Conservation (phyloP, 2,113 vertebrate species). For the Gobiocypris rarus region DNA sequence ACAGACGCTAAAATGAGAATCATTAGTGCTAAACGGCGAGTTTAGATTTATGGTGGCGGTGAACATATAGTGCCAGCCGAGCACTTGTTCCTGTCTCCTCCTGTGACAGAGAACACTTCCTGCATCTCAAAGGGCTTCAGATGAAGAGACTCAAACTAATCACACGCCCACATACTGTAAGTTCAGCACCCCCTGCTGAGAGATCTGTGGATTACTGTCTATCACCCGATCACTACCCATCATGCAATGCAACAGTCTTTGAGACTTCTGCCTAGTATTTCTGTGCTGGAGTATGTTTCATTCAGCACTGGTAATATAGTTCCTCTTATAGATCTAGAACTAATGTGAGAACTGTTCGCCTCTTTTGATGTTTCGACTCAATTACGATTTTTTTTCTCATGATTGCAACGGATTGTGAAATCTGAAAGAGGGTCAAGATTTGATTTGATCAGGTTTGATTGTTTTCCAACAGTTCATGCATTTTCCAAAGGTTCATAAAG, state of each 20-base stretch:
- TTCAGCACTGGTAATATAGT: not conserved
- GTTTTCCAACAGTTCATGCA: not conserved
- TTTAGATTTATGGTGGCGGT: constrained; percentile 38
- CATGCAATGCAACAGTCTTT: constrained; percentile 42
- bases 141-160: constrained; percentile 67
- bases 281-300: not conserved
- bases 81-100: constrained; percentile 55
- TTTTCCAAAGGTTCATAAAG: too few species aligned
- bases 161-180: constrained; percentile 69
- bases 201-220: constrained; percentile 59
- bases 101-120: constrained; percentile 64
- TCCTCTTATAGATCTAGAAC: not conserved
- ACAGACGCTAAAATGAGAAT: constrained; percentile 1
- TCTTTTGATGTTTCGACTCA: not conserved
- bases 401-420: not conserved
- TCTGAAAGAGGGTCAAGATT: not conserved
- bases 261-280: constrained; percentile 2
- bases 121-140: constrained; percentile 53
- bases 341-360: not conserved
- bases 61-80: constrained; percentile 51
- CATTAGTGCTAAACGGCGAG: constrained; percentile 60
- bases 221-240: constrained; percentile 43
- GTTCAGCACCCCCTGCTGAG: constrained; percentile 58
- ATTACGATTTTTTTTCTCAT: not conserved
- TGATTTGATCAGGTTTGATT: not conserved